Conservation (phyloP, 2,888 invertebrate genomes). For the Lochmaea crataegi region DNA sequence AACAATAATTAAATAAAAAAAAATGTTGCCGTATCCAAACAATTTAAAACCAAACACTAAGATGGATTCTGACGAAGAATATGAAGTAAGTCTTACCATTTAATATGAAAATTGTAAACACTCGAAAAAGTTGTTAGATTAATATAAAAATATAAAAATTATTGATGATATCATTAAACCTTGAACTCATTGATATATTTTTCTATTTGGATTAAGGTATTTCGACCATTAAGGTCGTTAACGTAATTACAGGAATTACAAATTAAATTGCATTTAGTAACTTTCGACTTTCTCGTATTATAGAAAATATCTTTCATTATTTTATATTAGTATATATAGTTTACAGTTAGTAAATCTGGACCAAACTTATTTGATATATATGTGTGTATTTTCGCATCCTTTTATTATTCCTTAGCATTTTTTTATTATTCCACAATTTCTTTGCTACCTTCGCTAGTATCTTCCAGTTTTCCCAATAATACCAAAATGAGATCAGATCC, state of each 20-base stretch:
- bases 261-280: not conserved
- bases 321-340: too few species aligned
- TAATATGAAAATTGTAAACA: not conserved
- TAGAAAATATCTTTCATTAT: too few species aligned
- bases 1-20: not conserved
- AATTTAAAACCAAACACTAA: not conserved
- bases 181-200: not conserved
- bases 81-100: not conserved
- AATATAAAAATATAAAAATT: not conserved
- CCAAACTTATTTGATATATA: too few species aligned
- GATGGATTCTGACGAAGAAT: conserved; percentile 5
- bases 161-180: not conserved
- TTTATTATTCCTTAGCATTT: too few species aligned
- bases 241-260: not conserved
- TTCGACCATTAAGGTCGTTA: not conserved
- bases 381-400: too few species aligned
- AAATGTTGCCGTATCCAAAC: not conserved
- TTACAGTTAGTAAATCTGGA: too few species aligned
- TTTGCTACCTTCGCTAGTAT: too few species aligned
- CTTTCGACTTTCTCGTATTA: too few species aligned
- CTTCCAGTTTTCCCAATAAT: too few species aligned
- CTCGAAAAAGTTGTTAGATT: too few species aligned
- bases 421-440: too few species aligned
- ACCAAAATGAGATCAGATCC: too few species aligned
- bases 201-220: not conserved